A percentile compares a stretch with the other conserved stretches of the same genome.
Evolutionary conservation across 1,140 invertebrate genomes (phyloP).

Genomic region (Holcopasites calliopsidis): DNA sequence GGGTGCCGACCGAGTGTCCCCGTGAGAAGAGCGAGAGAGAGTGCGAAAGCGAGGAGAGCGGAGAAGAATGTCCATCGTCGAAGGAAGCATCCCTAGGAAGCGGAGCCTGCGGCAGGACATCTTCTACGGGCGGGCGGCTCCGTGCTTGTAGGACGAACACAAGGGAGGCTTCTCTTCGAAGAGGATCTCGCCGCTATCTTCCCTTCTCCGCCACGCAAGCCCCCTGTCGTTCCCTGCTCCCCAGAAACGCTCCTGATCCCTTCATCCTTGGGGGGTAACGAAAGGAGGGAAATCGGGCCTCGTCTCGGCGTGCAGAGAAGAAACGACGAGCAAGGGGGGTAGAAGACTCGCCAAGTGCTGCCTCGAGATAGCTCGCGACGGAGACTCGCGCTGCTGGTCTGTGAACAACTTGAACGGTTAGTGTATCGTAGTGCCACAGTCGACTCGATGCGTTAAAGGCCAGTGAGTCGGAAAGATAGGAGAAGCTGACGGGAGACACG

Average conservation of each 20-base stretch:
- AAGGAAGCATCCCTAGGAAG: constrained; percentile 67
- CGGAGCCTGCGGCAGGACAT: constrained; percentile 68
- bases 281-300: background rate
- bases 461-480: constrained; percentile 7
- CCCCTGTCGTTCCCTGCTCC: constrained; percentile 23
- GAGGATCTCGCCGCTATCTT: constrained; percentile 41
- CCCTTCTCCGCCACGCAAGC: constrained; percentile 34
- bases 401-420: no score
- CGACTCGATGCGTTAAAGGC: no score
- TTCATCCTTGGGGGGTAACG: constrained; percentile 14
- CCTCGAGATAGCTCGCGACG: constrained; percentile 10
- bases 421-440: no score
- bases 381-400: background rate
- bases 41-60: constrained; percentile 33
- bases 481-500: background rate
- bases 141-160: constrained; percentile 64
- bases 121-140: constrained; percentile 58
- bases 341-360: background rate
- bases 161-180: constrained; percentile 35
- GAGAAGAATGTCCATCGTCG: constrained; percentile 70
- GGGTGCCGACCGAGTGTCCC: constrained; percentile 76
- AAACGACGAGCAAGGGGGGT: background rate
- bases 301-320: background rate
- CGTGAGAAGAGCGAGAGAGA: constrained; percentile 63
- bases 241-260: constrained; percentile 26